Evolutionary conservation across 2,113 vertebrate genomes (phyloP).

Genomic region (Trogon melanurus): DNA sequence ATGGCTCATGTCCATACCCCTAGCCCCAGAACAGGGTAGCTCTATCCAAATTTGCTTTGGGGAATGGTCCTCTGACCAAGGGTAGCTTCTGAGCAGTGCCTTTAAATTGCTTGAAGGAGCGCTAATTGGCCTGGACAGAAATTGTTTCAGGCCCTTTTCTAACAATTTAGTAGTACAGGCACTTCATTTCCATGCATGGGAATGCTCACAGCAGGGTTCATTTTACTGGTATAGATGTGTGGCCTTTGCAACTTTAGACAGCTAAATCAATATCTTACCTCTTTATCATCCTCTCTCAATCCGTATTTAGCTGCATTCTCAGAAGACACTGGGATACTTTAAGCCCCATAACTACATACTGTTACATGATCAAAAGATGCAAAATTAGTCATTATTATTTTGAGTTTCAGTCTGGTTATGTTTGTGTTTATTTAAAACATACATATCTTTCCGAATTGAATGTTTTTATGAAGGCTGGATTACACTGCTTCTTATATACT

Average conservation of each 20-base stretch:
- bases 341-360: not conserved
- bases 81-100: not conserved
- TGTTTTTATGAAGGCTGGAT: not conserved
- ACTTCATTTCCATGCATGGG: not conserved
- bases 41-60: not conserved
- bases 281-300: not conserved
- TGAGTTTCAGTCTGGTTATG: not conserved
- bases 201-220: not conserved
- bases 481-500: not conserved
- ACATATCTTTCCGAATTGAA: not conserved
- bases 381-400: not conserved
- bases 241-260: not conserved
- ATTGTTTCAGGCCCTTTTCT: not conserved
- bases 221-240: not conserved
- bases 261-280: not conserved
- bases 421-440: not conserved
- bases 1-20: not conserved
- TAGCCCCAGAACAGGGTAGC: not conserved
- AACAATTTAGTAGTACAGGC: not conserved
- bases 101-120: not conserved
- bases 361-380: not conserved
- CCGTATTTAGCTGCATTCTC: not conserved
- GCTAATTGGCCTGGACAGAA: not conserved
- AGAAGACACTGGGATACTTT: not conserved
- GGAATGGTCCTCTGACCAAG: not conserved